A percentile compares a stretch with the other conserved stretches of the same genome.
Evolutionary conservation across 2,797 vertebrate genomes (phyloP).

Genomic region (Alfaro cultratus): DNA sequence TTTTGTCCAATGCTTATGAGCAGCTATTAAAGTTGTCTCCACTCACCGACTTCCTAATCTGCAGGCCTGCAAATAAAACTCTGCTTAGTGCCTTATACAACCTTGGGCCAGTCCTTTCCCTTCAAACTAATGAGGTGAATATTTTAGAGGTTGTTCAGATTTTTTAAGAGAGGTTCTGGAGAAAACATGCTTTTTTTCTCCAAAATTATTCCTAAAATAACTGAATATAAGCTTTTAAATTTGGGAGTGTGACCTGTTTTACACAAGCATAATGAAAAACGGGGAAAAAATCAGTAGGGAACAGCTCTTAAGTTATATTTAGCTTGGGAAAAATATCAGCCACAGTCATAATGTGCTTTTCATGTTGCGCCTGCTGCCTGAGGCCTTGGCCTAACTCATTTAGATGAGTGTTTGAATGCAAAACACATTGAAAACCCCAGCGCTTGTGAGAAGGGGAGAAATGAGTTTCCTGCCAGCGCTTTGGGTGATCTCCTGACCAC

Average conservation of each 20-base stretch:
- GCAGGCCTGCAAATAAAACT: not conserved
- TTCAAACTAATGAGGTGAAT: not conserved
- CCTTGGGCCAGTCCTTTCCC: not conserved
- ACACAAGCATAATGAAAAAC: constrained; percentile 27
- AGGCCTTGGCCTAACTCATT: constrained; percentile 69
- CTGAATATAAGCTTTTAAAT: constrained; percentile 32
- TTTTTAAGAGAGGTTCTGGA: not conserved
- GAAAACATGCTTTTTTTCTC: not conserved
- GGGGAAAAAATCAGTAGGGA: constrained; percentile 33
- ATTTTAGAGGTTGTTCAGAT: not conserved
- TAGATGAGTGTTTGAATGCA: constrained; percentile 71
- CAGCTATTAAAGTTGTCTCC: not conserved
- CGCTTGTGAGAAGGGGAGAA: not conserved
- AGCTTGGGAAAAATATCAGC: constrained; percentile 62
- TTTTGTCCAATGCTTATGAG: not conserved
- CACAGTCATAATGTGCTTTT: constrained; percentile 74
- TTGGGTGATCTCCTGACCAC: constrained; percentile 58
- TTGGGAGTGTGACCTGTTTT: constrained; percentile 35
- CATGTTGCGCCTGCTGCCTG: constrained; percentile 67
- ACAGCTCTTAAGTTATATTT: constrained; percentile 65
- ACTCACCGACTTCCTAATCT: not conserved
- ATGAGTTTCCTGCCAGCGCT: constrained; percentile 37
- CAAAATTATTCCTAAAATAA: not conserved
- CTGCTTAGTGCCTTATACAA: not conserved
- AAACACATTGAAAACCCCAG: constrained; percentile 52